phyloP scores from a whole-genome alignment of 92 coral and sea anemone species.

The Porites evermanni region DNA sequence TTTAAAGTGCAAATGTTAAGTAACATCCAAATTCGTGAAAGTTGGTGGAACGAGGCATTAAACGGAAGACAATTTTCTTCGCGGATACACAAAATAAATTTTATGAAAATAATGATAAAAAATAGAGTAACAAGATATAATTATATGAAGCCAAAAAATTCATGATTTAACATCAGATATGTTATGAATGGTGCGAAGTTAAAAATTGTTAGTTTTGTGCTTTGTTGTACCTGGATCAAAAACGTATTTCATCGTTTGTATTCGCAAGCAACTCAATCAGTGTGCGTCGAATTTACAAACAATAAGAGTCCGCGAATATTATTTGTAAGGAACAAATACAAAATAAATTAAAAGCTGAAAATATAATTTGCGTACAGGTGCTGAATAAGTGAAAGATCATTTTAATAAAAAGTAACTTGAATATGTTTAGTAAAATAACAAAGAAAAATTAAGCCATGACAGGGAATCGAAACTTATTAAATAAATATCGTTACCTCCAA shows the following conservation, averaged over 20 bases:
- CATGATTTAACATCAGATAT: slow-evolving; percentile 3
- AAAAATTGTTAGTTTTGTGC: background rate
- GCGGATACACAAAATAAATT: background rate
- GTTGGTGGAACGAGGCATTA: background rate
- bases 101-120: background rate
- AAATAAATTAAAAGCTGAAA: slow-evolving; percentile 22
- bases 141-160: background rate
- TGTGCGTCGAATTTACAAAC: background rate
- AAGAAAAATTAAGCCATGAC: background rate
- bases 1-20: background rate
- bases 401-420: background rate
- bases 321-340: slow-evolving; percentile 21
- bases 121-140: background rate
- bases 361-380: slow-evolving; percentile 11
- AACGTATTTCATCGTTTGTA: background rate
- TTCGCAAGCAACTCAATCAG: background rate
- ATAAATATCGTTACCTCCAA: background rate
- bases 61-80: too few species aligned
- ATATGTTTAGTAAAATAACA: background rate
- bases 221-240: background rate
- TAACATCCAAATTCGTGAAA: too few species aligned
- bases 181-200: background rate
- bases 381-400: background rate
- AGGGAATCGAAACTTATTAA: background rate
- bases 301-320: background rate